A percentile compares a stretch with the other conserved stretches of the same genome.
Evolutionary conservation across 2,113 vertebrate genomes (phyloP).

Genomic region (Periophthalmus modestus): DNA sequence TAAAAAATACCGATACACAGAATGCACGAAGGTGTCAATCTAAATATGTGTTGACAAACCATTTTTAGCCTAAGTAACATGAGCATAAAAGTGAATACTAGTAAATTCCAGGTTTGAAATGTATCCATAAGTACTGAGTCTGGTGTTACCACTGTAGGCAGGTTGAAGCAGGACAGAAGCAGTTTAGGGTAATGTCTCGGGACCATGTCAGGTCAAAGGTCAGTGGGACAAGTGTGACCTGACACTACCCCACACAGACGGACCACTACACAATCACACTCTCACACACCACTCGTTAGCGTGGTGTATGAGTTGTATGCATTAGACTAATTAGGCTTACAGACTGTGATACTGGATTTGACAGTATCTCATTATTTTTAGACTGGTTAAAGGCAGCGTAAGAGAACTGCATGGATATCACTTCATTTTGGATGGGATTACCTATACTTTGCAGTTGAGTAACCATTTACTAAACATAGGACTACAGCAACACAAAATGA

Average conservation of each 20-base stretch:
- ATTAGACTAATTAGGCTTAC: not conserved
- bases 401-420: not conserved
- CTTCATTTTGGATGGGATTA: not conserved
- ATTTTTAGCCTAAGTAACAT: not conserved
- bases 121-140: not conserved
- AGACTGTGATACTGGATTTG: not conserved
- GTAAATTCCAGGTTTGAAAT: constrained; percentile 9
- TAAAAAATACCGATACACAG: not conserved
- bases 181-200: constrained; percentile 3
- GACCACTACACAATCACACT: constrained; percentile 18
- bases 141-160: not conserved
- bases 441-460: too few relatives aligned
- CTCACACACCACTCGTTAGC: constrained; percentile 10
- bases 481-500: too few relatives aligned
- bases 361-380: not conserved
- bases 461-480: too few relatives aligned
- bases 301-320: too few relatives aligned
- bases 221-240: constrained; percentile 45
- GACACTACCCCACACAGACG: constrained; percentile 43
- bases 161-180: constrained; percentile 28
- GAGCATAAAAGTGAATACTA: not conserved
- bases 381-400: not conserved
- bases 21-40: not conserved
- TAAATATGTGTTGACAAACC: constrained; percentile 23
- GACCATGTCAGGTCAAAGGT: constrained; percentile 36